Evolutionary conservation across 2,113 vertebrate species (phyloP).

Genomic region (Junco hyemalis): DNA sequence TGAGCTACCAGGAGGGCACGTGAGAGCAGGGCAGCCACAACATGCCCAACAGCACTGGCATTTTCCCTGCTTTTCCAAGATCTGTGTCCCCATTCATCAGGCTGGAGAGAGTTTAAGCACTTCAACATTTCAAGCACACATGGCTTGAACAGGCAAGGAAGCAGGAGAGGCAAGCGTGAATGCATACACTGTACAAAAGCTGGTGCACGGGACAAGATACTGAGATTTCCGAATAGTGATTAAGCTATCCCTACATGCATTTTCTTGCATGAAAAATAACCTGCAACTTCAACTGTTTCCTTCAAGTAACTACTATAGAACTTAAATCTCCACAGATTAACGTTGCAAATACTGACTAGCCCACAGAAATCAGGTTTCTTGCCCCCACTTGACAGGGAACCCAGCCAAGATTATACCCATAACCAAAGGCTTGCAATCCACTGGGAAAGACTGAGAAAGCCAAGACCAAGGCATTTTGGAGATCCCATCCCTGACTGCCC

Average conservation of each 20-base stretch:
- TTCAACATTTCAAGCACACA: neutral
- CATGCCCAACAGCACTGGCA: neutral
- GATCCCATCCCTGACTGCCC: neutral
- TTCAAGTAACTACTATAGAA: neutral
- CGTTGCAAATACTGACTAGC: neutral
- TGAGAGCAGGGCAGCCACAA: fast-evolving
- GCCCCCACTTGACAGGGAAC: neutral
- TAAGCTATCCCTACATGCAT: neutral
- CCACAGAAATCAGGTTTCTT: neutral
- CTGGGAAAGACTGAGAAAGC: neutral
- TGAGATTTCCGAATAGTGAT: neutral
- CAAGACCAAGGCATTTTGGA: neutral
- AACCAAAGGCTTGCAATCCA: neutral
- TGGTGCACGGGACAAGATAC: neutral
- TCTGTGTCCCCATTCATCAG: neutral
- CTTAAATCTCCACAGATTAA: neutral
- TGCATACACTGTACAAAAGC: neutral
- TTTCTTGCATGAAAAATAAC: neutral
- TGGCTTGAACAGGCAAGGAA: neutral
- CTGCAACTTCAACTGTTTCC: neutral
- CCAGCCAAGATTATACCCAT: fast-evolving
- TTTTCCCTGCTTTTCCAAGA: neutral
- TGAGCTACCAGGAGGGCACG: fast-evolving
- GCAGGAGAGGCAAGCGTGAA: neutral
- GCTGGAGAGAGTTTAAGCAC: neutral